Conservation (phyloP, 1,140 invertebrate species). For the Euwallacea fornicatus region DNA sequence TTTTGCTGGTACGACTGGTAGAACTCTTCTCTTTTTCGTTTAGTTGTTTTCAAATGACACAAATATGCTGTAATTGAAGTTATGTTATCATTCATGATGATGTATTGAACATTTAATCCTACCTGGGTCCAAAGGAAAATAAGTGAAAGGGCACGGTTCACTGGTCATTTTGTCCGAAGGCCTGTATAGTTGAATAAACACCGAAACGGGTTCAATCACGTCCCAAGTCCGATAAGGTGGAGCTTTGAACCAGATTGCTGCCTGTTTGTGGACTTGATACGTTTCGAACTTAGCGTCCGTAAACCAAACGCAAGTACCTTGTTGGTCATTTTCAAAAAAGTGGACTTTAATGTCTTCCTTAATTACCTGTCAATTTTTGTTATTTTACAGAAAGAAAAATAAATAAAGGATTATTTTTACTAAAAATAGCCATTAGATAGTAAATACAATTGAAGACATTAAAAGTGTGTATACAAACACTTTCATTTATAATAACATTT, state of each 20-base stretch:
- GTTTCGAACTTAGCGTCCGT: conserved; percentile 68
- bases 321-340: background rate
- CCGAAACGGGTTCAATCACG: conserved; percentile 72
- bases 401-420: too few relatives aligned
- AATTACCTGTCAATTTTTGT: background rate
- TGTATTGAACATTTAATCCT: conserved; percentile 52
- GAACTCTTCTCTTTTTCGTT: too few relatives aligned
- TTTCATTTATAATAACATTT: too few relatives aligned
- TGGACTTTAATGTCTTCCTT: background rate
- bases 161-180: conserved; percentile 82
- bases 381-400: too few relatives aligned
- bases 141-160: conserved; percentile 79
- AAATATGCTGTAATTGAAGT: too few relatives aligned
- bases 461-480: too few relatives aligned
- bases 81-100: too few relatives aligned
- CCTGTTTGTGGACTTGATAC: conserved; percentile 91
- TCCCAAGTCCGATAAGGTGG: conserved; percentile 73
- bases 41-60: too few relatives aligned
- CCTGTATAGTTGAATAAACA: conserved; percentile 79
- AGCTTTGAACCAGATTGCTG: conserved; percentile 82
- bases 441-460: too few relatives aligned
- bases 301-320: background rate
- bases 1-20: too few relatives aligned
- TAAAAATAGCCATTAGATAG: too few relatives aligned
- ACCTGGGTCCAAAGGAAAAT: conserved; percentile 87